Conservation (phyloP, 30 jellyfish, hydroid and myxozoan species). For the Aurelia coerulea region DNA sequence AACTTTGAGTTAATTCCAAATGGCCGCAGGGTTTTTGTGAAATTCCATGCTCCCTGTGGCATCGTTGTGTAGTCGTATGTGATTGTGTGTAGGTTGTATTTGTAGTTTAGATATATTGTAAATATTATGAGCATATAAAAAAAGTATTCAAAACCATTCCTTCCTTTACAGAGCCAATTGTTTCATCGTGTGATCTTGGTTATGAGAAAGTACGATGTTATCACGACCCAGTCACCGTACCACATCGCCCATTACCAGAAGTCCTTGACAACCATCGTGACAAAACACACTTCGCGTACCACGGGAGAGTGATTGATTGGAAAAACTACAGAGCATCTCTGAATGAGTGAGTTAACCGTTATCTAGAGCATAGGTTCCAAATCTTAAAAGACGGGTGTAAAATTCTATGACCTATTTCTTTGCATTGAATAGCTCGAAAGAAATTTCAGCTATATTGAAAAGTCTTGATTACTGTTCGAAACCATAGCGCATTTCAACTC, state of each 20-base stretch:
- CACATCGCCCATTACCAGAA: constrained; percentile 49
- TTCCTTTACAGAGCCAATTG: constrained; percentile 18
- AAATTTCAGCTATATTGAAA: too few relatives aligned
- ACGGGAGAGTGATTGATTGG: constrained; percentile 60
- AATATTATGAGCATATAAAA: too few relatives aligned
- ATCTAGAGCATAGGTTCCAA: neutral
- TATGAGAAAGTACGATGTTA: constrained; percentile 47
- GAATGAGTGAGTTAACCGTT: constrained; percentile 31
- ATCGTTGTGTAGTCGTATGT: too few relatives aligned
- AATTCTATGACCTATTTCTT: too few relatives aligned
- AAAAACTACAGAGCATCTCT: constrained; percentile 50
- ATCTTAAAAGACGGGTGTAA: neutral
- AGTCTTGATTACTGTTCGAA: too few relatives aligned
- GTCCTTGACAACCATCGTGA: constrained; percentile 64
- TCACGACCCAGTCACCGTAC: constrained; percentile 19
- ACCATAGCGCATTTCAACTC: too few relatives aligned
- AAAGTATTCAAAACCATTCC: neutral
- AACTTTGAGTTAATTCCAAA: too few relatives aligned
- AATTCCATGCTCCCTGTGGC: too few relatives aligned
- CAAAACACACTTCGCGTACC: constrained; percentile 44
- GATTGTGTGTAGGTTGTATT: too few relatives aligned
- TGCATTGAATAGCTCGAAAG: too few relatives aligned
- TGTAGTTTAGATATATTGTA: too few relatives aligned
- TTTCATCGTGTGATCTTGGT: neutral
- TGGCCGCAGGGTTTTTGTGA: too few relatives aligned